phyloP scores from a whole-genome alignment of 2,888 invertebrate genomes.

The Troilus luridus region DNA sequence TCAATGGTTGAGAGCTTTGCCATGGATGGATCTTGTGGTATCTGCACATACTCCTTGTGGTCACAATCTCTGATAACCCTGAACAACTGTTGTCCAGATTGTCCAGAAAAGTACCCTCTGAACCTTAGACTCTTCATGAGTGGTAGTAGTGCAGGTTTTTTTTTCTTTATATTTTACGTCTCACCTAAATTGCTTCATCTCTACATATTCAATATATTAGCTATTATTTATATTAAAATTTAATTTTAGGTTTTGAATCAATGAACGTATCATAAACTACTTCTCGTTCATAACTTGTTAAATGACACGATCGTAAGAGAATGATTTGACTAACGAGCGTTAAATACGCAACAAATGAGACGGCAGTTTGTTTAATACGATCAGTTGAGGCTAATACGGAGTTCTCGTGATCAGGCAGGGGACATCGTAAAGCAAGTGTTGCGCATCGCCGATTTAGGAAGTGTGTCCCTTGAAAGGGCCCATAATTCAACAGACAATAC shows the following conservation, averaged over 20 bases:
- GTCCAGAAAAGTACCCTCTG: too few species aligned
- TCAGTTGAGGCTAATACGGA: neutral
- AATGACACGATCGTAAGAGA: neutral
- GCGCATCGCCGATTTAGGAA: conserved; percentile 21
- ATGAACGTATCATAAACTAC: neutral
- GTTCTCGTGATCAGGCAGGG: neutral
- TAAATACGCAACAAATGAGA: neutral
- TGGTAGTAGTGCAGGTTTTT: too few species aligned
- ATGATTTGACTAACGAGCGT: neutral
- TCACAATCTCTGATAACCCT: too few species aligned
- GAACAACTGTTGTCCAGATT: too few species aligned
- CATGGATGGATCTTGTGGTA: too few species aligned
- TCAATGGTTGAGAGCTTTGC: too few species aligned
- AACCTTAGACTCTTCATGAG: too few species aligned
- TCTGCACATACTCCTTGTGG: too few species aligned
- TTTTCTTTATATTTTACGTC: too few species aligned
- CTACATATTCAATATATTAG: too few species aligned
- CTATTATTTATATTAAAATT: too few species aligned
- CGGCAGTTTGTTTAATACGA: neutral
- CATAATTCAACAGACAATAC: conserved; percentile 2
- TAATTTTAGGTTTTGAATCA: neutral
- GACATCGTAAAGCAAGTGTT: neutral
- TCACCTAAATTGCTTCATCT: too few species aligned
- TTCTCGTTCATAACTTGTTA: neutral
- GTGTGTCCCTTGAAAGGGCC: conserved; percentile 25